Evolutionary conservation across 2,113 vertebrate genomes (phyloP), one percentile per base, ranked within the genome.

Genomic region (Scopus umbretta): DNA sequence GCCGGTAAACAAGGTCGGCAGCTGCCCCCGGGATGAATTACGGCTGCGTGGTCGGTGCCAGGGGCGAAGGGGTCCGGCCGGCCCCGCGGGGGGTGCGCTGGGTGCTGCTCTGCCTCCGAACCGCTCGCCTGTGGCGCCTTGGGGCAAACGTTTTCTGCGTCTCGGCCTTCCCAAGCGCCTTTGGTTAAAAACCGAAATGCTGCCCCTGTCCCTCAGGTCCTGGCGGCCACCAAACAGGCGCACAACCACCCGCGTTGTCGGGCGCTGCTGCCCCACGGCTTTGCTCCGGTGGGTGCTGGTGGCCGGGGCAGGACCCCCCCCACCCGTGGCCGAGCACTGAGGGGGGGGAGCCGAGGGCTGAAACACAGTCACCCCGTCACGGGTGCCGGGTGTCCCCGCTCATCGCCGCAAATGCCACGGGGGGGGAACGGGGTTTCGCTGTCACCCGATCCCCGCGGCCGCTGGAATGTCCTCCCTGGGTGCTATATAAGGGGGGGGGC

Each of bases 11-110:
- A 52, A n/a, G 32, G 49, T 13, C 2, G 0, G 85, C 72, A 80
- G 47, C 79, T 81, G 43, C 23, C 55, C 3, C 4, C n/a, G n/a
- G 26, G 47, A 7, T 38, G 18, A 9, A 3, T 15, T 15, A 8
- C 1, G 1, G 34, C 36, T 23, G 11, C 2, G 0, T 8, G 58
- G n/a, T 5, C 36, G 2, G 2, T 34, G 83, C 52, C 4, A 0
- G 50, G 13, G 10, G 7, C 25, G 7, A 1, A 50, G 13, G n/a
- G 40, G 2, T 40, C 58, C 3, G 7, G 12, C 21, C 13, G 38
- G n/a, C 25, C 55, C 72, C 10, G 5, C 1, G 14, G 36, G 22
- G 19, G 10, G 26, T 7, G 74, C 10, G 3, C 34, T 19, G 1
- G 1, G 9, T 29, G n/a, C 63, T 32, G 68, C 30, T 2, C 40